Conservation (phyloP, 2,888 invertebrate species). For the Capitulum mitella region DNA sequence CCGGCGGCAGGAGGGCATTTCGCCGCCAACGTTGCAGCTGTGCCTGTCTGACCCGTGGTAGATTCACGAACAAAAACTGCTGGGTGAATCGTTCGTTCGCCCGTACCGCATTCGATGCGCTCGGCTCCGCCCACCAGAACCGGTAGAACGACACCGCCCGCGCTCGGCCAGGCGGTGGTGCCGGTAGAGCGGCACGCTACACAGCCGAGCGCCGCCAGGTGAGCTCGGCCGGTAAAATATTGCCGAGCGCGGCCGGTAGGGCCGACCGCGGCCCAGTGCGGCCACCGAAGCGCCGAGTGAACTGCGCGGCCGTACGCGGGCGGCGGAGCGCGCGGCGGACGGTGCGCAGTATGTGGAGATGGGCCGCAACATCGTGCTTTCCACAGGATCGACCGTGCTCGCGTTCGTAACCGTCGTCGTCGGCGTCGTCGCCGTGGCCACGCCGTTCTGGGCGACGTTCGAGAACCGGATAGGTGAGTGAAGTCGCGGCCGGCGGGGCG, state of each 20-base stretch:
- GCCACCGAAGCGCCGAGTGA: background rate
- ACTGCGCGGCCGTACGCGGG: background rate
- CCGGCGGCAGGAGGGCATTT: too few relatives aligned
- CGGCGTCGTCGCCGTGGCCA: background rate
- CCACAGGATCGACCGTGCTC: background rate
- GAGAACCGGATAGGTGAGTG: background rate
- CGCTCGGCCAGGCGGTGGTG: background rate
- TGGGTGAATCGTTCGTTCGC: background rate
- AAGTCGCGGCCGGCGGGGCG: too few relatives aligned
- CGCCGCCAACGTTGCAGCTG: background rate
- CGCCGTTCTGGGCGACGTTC: background rate
- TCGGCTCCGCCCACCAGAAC: background rate
- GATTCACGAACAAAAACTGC: background rate
- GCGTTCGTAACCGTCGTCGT: background rate
- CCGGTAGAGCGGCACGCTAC: background rate
- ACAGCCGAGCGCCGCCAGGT: slow-evolving; percentile 16
- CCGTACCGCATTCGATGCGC: background rate
- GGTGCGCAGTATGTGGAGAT: slow-evolving; percentile 17
- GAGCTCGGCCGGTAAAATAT: background rate
- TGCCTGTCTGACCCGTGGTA: background rate
- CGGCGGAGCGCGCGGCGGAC: background rate
- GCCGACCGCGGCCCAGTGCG: background rate
- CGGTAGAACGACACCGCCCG: background rate
- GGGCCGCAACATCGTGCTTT: slow-evolving; percentile 12
- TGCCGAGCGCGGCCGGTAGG: background rate